Conservation (phyloP, 2,888 invertebrate genomes). For the Aleiodes testaceus region DNA sequence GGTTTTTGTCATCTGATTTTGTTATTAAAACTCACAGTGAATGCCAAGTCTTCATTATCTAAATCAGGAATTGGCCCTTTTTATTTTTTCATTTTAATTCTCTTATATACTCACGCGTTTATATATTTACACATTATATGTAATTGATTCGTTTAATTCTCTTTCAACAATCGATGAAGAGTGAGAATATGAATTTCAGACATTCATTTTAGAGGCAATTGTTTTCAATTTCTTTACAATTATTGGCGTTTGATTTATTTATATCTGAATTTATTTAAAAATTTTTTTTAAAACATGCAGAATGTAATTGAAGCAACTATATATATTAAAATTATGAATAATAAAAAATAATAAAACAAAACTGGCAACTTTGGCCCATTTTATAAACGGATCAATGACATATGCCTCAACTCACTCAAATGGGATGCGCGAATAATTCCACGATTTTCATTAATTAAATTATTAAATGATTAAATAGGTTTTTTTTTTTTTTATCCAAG, state of each 20-base stretch:
- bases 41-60: neutral
- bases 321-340: constrained; percentile 7
- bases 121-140: constrained; percentile 24
- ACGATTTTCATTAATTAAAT: constrained; percentile 4
- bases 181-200: constrained; percentile 6
- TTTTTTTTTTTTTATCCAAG: constrained; percentile 12
- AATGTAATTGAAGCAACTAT: constrained; percentile 4
- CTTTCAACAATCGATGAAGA: constrained; percentile 16
- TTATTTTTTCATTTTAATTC: constrained; percentile 48
- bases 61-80: constrained; percentile 31
- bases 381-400: constrained; percentile 18
- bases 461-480: constrained; percentile 24
- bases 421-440: neutral
- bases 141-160: neutral
- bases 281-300: neutral
- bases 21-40: constrained; percentile 21
- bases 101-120: constrained; percentile 40
- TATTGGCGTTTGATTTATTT: neutral
- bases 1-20: constrained; percentile 4
- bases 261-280: neutral
- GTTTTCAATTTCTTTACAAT: constrained; percentile 18
- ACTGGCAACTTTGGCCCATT: neutral
- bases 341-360: constrained; percentile 11
- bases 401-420: constrained; percentile 1
- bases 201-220: constrained; percentile 14